Base-by-base conservation (phyloP, 2,888 invertebrate species). In the Morpho achilles region DNA sequence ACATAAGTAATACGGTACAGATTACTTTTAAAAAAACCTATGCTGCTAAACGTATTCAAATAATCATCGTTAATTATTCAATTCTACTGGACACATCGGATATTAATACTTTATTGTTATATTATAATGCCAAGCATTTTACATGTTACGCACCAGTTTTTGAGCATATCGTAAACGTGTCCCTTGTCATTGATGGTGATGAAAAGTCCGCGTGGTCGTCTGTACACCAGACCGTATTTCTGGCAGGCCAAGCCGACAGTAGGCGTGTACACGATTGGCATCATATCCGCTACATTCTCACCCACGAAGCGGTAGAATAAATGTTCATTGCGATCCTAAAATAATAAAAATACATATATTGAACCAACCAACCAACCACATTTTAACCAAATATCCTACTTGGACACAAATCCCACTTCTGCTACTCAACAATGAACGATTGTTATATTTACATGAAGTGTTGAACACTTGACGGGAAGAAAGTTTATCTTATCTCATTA, bases 231-330 rank as follows among this genome's bases (percentile, higher is more conserved):
- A 22, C 99, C 98, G 84, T 96, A 99, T 82, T 98, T 97, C 90
- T 99, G 98, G 86, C 99, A 99, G 40, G 99, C 99, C 70, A 96
- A 91, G 5, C 99, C 99, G 8, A 99, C 99, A 0, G 98, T 98
- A 0, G 99, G 99, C 0, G 99, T 99, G 87, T 99, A 99, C n/a
- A 99, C 98, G 62, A 99, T 93, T 0, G 99, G 99, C 97, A 99
- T 98, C 92, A 98, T 94, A 64, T 96, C 94, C 50, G 95, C 93
- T 32, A 98, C 96, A 80, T 99, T 94, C 68, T 97, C 96, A 10
- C 94, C 93, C 49, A 99, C 88, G 53, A 99, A 94, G 42, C 96
- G 94, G 86, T 97, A 99, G 91, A 99, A 99, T 16, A 99, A 92
- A 69, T 96, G 96, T 85, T 99, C 99, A 81, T 99, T 99, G 68